Evolutionary conservation across 2,797 vertebrate genomes (phyloP).

Genomic region (Menidia menidia): DNA sequence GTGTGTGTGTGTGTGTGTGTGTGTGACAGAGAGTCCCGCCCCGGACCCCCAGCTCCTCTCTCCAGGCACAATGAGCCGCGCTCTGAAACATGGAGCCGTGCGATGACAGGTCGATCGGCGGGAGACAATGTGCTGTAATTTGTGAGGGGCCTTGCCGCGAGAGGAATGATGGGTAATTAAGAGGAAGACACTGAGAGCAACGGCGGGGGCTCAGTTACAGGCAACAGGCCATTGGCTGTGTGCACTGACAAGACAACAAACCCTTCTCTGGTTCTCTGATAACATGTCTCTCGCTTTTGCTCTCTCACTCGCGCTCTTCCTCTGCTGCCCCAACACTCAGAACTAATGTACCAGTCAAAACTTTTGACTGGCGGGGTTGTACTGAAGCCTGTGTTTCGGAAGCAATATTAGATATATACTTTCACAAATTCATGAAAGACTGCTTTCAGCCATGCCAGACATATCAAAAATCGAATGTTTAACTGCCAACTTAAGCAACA

Average conservation of each 20-base stretch:
- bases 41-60: conserved; percentile 52
- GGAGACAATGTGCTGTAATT: conserved; percentile 86
- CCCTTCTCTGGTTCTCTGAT: conserved; percentile 58
- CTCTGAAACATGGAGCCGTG: conserved; percentile 81
- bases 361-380: neutral
- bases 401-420: neutral
- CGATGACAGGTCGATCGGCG: conserved; percentile 85
- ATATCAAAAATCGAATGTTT: no score
- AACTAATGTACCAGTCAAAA: neutral
- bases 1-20: conserved; percentile 13
- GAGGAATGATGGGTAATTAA: conserved; percentile 87
- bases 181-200: conserved; percentile 81
- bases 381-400: conserved; percentile 4
- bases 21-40: conserved; percentile 22
- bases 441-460: no score
- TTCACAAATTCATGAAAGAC: no score
- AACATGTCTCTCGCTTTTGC: conserved; percentile 45
- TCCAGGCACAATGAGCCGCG: conserved; percentile 65
- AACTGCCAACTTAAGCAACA: no score
- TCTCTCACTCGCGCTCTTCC: conserved; percentile 14
- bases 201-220: conserved; percentile 77
- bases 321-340: conserved; percentile 11
- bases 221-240: conserved; percentile 77
- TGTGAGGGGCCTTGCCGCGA: conserved; percentile 83
- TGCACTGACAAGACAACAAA: conserved; percentile 70